A percentile compares a stretch with the other conserved stretches of the same genome.
phyloP scores from a whole-genome alignment of 2,113 vertebrate genomes.

The Sardina pilchardus region DNA sequence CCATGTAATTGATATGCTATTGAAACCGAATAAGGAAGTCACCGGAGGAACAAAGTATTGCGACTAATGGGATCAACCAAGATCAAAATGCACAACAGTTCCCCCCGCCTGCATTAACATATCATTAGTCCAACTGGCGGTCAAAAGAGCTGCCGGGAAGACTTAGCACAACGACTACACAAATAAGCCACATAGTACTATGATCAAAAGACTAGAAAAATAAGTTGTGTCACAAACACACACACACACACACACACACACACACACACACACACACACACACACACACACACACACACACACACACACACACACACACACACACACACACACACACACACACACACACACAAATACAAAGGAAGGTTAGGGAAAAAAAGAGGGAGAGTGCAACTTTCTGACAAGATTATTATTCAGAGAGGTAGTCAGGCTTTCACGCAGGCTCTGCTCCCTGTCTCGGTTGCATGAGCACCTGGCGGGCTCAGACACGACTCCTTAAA shows the following conservation, averaged over 20 bases:
- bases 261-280: not conserved
- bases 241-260: not conserved
- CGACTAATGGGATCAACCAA: not conserved
- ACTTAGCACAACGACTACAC: not conserved
- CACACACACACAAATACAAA: not conserved
- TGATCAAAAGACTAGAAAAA: not conserved
- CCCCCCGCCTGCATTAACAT: not conserved
- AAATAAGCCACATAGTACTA: not conserved
- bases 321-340: not conserved
- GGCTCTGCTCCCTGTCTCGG: not conserved
- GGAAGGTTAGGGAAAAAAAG: not conserved
- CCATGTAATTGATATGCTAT: not conserved
- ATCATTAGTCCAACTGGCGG: not conserved
- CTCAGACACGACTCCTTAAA: not conserved
- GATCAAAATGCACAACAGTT: not conserved
- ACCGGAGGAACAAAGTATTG: not conserved
- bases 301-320: not conserved
- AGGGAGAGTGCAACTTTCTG: not conserved
- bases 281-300: not conserved
- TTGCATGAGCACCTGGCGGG: slow-evolving; percentile 29
- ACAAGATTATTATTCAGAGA: not conserved
- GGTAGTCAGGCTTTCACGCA: not conserved
- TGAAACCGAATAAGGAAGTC: not conserved
- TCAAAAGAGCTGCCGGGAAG: not conserved
- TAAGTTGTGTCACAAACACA: not conserved